Evolutionary conservation across 2,888 invertebrate species (phyloP).

Genomic region (Hartigia nigra): DNA sequence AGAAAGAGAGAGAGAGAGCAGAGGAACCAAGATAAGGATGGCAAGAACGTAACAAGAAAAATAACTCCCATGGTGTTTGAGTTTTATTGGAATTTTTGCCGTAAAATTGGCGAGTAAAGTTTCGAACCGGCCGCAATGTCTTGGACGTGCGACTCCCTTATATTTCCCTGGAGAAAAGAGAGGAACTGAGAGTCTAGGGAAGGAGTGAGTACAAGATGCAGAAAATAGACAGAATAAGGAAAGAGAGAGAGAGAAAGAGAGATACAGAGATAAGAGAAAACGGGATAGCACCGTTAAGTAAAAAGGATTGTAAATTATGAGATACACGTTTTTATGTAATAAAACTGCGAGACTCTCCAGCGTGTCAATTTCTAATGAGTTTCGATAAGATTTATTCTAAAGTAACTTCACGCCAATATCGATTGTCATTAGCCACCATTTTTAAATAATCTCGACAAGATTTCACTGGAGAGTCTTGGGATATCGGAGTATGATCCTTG

Average conservation of each 20-base stretch:
- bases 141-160: slow-evolving; percentile 52
- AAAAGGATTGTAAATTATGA: neutral
- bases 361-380: neutral
- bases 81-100: slow-evolving; percentile 53
- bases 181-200: slow-evolving; percentile 17
- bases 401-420: slow-evolving; percentile 38
- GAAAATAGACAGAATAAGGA: neutral
- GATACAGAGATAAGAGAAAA: neutral
- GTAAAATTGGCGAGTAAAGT: slow-evolving; percentile 57
- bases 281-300: neutral
- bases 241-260: neutral
- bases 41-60: slow-evolving; percentile 33
- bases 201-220: neutral
- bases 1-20: slow-evolving; percentile 3
- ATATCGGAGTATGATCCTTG: neutral
- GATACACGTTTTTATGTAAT: neutral
- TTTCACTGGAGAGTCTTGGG: slow-evolving; percentile 10
- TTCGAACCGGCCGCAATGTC: slow-evolving; percentile 46
- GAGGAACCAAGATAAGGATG: slow-evolving; percentile 25
- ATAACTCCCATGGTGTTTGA: slow-evolving; percentile 52
- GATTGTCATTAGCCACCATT: slow-evolving; percentile 40
- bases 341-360: neutral
- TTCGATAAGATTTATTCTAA: slow-evolving; percentile 14
- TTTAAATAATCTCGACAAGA: slow-evolving; percentile 27
- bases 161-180: slow-evolving; percentile 57